These are phyloP conservation scores for Lytechinus pictus DNA, from an alignment of 35 echinoderm and acorn worm species.

Conservation along the genomic window DNA sequence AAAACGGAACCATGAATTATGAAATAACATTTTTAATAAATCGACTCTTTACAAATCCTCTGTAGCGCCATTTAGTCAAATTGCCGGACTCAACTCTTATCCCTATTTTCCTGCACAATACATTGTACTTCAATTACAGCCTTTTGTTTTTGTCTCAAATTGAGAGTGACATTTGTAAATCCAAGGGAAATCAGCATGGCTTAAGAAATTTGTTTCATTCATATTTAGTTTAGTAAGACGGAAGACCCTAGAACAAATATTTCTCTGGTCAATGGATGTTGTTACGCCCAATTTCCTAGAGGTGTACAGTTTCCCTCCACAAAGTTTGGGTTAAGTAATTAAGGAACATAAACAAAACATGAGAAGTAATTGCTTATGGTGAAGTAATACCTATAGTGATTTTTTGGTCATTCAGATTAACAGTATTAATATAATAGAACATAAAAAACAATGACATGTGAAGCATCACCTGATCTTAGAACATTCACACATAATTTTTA, in stretches of 20 bases:
- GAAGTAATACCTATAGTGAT: not conserved
- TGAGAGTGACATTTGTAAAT: constrained; percentile 2
- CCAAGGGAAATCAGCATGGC: not conserved
- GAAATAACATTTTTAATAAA: not conserved
- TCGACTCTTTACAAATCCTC: not conserved
- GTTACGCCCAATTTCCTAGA: not conserved
- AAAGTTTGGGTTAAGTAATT: not conserved
- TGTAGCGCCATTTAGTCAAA: not conserved
- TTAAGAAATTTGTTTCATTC: not conserved
- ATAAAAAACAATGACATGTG: not conserved
- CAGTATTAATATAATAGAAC: not conserved
- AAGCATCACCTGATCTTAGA: not conserved
- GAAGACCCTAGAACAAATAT: not conserved
- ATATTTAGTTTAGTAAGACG: not conserved
- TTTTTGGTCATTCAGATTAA: not conserved
- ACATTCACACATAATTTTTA: not conserved
- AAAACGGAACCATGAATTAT: not conserved
- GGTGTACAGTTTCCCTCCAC: not conserved
- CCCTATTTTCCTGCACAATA: not conserved
- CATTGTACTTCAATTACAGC: not conserved
- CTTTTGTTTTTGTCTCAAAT: not conserved
- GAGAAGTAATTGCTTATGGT: not conserved
- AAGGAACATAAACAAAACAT: not conserved
- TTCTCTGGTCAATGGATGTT: not conserved
- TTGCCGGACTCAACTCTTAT: not conserved